Percentiles rank a stretch among this genome's conserved stretches.
Evolutionary conservation across 2,888 invertebrate species (phyloP).

Genomic region (Thelaira solivaga): DNA sequence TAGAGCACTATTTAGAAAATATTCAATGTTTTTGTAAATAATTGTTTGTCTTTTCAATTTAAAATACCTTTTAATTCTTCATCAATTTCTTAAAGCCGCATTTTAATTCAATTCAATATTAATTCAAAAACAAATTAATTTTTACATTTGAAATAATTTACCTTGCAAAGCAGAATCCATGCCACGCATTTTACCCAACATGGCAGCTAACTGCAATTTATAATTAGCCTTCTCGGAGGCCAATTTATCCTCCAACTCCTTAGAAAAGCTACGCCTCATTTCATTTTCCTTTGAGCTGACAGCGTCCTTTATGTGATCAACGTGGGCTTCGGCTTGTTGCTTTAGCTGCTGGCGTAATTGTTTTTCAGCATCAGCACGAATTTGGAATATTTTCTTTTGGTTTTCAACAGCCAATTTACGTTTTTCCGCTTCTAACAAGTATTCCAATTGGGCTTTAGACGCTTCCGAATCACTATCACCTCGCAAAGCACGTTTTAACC

Average conservation of each 20-base stretch:
- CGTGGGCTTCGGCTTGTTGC: constrained; percentile 90
- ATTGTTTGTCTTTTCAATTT: background rate
- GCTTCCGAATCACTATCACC: constrained; percentile 79
- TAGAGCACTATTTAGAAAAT: no score
- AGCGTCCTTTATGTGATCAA: constrained; percentile 87
- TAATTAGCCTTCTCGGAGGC: constrained; percentile 83
- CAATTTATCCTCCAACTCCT: constrained; percentile 82
- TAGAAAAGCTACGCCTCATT: constrained; percentile 78
- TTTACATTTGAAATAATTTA: constrained; percentile 74
- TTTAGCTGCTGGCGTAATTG: constrained; percentile 88
- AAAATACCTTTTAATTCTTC: constrained; percentile 75
- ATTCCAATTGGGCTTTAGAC: constrained; percentile 80
- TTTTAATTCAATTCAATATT: constrained; percentile 43
- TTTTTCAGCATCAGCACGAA: constrained; percentile 83
- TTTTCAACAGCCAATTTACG: constrained; percentile 83
- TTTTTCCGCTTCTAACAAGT: constrained; percentile 84
- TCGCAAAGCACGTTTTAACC: constrained; percentile 80
- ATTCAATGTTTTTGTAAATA: no score
- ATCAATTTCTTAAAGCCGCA: constrained; percentile 75
- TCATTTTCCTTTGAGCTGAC: constrained; percentile 79
- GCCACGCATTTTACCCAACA: constrained; percentile 86
- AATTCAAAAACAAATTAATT: background rate
- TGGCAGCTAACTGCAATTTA: constrained; percentile 84
- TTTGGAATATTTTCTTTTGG: constrained; percentile 82
- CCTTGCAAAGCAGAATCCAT: constrained; percentile 87